Evolutionary conservation across 2,113 vertebrate species (phyloP), one percentile per base, ranked within the genome.

Genomic region (Zosterops hypoxanthus): DNA sequence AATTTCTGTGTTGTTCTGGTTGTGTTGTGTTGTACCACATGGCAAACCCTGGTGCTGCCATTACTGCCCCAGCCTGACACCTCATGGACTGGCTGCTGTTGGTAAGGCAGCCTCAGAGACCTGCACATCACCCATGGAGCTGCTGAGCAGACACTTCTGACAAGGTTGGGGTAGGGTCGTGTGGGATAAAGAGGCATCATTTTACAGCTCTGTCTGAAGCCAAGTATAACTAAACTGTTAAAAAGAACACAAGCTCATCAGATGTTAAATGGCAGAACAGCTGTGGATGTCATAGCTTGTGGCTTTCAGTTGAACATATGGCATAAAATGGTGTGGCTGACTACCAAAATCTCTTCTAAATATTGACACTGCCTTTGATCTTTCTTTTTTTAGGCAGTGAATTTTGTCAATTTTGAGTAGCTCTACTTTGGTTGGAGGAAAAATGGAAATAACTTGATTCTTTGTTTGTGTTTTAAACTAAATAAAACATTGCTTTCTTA

Each of bases 221-320:
- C 93, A 96, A 60, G 92, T 88, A 78, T 90, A 96, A 94, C 91
- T 94, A 93, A 93, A 95, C 90, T 63, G 28, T 87, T 90, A 59
- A 65, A 91, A 78, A 81, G 86, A 92, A 84, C 64, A 88, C 72
- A 80, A 57, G 72, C 79, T 95, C 44, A 46, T 95, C 87, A 83
- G 92, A 95, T 77, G 79, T 81, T 90, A 84, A 96, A 56, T 82
- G 77, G 73, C 75, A 88, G 91, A 96, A 86, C 95, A 97, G 96
- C 96, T 96, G 79, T 93, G 94, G 88, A 88, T 95, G 89, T 92
- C 77, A 41, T 34, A 96, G 86, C 77, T 94, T 68, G 52, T 80
- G 69, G 61, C 75, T 92, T 96, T 92, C 88, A 64, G 4, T 61
- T 86, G 86, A 88, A 77, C 90, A 69, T 70, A 65, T 65, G 57